phyloP scores from a whole-genome alignment of 2,888 invertebrate genomes.

The Stenoptilia bipunctidactyla region DNA sequence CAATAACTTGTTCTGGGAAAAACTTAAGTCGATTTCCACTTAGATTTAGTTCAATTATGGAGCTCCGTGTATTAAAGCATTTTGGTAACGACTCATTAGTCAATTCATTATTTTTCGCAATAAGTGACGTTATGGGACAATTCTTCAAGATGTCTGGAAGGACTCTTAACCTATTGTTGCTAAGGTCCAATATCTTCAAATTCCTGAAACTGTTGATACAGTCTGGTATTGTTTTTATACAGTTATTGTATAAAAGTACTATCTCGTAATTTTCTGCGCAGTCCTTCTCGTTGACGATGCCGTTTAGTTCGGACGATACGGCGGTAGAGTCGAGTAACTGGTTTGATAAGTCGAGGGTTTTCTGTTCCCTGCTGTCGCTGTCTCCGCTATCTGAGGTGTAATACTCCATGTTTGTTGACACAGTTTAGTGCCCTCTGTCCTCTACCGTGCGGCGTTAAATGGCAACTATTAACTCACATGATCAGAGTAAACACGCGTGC shows the following conservation, averaged over 20 bases:
- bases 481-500: slow-evolving; percentile 3
- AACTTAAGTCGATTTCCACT: slow-evolving; percentile 89
- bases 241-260: slow-evolving; percentile 89
- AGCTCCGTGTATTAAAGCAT: slow-evolving; percentile 74
- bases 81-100: slow-evolving; percentile 90
- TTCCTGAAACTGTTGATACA: slow-evolving; percentile 77
- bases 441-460: not conserved
- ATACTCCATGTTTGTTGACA: slow-evolving; percentile 74
- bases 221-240: slow-evolving; percentile 76
- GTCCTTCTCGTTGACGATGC: slow-evolving; percentile 73
- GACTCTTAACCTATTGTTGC: slow-evolving; percentile 83
- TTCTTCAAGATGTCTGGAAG: slow-evolving; percentile 84
- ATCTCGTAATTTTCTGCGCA: slow-evolving; percentile 75
- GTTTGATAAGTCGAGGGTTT: slow-evolving; percentile 75
- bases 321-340: slow-evolving; percentile 70
- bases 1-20: slow-evolving; percentile 90
- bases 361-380: slow-evolving; percentile 78
- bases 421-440: not conserved
- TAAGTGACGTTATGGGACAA: slow-evolving; percentile 82
- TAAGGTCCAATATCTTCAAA: slow-evolving; percentile 86
- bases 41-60: slow-evolving; percentile 89
- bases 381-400: slow-evolving; percentile 89
- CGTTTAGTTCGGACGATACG: slow-evolving; percentile 69
- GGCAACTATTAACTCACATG: not conserved
- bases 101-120: slow-evolving; percentile 91